A percentile compares a stretch with the other conserved stretches of the same genome.
phyloP scores from a whole-genome alignment of 2,797 vertebrate genomes.

The Mormyrops boulengeri region DNA sequence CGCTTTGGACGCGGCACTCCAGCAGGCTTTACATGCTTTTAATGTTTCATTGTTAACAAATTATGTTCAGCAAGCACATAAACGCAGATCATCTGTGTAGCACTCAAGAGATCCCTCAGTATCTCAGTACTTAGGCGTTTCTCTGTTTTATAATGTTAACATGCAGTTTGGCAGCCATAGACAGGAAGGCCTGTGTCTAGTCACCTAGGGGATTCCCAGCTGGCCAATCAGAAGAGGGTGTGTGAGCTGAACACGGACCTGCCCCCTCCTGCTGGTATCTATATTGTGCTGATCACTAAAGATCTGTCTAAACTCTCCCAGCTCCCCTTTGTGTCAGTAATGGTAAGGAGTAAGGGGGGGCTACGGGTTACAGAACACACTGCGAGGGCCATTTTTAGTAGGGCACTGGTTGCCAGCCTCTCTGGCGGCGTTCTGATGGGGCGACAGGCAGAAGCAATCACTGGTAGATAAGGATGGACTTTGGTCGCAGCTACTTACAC shows the following conservation, averaged over 20 bases:
- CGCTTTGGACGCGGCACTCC: constrained; percentile 20
- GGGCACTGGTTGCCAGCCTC: not conserved
- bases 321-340: not conserved
- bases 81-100: constrained; percentile 33
- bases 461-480: not conserved
- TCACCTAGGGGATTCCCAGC: not conserved
- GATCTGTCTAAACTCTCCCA: not conserved
- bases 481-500: constrained; percentile 74
- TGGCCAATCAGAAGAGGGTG: constrained; percentile 29
- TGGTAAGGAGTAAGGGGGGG: not conserved
- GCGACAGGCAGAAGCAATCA: not conserved
- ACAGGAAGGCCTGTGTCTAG: not conserved
- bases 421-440: not conserved
- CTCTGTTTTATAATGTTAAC: not conserved
- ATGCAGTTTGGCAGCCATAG: not conserved
- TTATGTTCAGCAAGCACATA: constrained; percentile 30
- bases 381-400: not conserved
- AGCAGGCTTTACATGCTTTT: constrained; percentile 12
- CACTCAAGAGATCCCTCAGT: constrained; percentile 22
- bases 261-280: not conserved
- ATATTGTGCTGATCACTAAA: not conserved
- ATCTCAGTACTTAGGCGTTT: not conserved
- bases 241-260: constrained; percentile 9
- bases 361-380: not conserved
- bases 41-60: constrained; percentile 30